Evolutionary conservation across 2,888 invertebrate genomes (phyloP), one percentile per base, ranked within the genome.

Genomic region (Meganola albula): DNA sequence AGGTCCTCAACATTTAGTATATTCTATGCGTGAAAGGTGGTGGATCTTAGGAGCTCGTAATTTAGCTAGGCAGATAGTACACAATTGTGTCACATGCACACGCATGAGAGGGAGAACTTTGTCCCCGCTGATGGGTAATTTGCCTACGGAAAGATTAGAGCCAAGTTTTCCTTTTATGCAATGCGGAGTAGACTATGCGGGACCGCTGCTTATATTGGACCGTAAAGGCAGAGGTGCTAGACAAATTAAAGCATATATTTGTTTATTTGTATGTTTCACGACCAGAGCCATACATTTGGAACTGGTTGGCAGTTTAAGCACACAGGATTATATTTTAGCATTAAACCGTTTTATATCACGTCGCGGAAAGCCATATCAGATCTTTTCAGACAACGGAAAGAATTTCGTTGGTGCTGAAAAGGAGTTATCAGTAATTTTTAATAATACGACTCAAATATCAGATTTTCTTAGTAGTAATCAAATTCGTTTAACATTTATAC

Each of bases 141-240:
- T 36, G n/a, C 40, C 40, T 0, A 3, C 14, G 1, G 27, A 36
- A 8, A 13, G 40, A 0, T 11, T 40, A 6, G 33, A 10, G 0
- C 32, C 28, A 2, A 16, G 23, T 21, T 39, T 13, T 20, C 39
- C 39, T 1, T 39, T 39, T 11, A 10, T 32, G 6, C 29, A 34
- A 3, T 26, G 26, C 11, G 39, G 34, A 3, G 2, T 39, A 3
- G 34, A 39, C 13, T 39, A 32, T 24, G 39, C 39, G 5, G 34
- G 32, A 2, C 35, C 39, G 1, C 35, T 39, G 9, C 31, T 10
- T 10, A 39, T 39, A 3, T 1, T 34, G 5, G 29, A 34, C n/a
- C 25, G 31, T 8, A 39, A 34, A 10, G 38, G 34, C 1, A 27
- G 34, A 2, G 38, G 30, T 1, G 3, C 26, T 13, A 23, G 29